Evolutionary conservation across 2,888 invertebrate genomes (phyloP).

Genomic region (Belgica antarctica): DNA sequence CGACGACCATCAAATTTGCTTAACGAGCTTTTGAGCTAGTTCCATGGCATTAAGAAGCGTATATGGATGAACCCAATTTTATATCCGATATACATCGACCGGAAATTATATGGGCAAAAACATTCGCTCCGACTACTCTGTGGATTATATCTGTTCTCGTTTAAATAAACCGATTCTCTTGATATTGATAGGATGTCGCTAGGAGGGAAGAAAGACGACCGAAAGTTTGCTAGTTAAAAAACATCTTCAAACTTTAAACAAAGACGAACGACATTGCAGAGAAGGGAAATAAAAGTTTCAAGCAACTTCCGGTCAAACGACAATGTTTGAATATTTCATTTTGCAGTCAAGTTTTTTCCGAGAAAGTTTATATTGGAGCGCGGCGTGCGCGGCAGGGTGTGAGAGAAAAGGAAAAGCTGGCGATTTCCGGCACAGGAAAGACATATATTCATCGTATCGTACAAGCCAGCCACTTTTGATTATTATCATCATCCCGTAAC

Average conservation of each 20-base stretch:
- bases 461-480: not conserved
- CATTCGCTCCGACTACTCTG: not conserved
- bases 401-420: not conserved
- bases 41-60: not conserved
- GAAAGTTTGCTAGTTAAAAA: not conserved
- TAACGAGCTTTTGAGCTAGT: conserved; percentile 36
- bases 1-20: conserved; percentile 28
- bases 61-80: conserved; percentile 13
- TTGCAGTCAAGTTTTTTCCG: not conserved
- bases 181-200: not conserved
- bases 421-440: conserved; percentile 1
- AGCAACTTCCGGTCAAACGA: conserved; percentile 30
- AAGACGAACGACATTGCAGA: no score
- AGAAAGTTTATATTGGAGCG: not conserved
- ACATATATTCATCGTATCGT: conserved; percentile 1
- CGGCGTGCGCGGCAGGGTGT: not conserved
- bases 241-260: conserved; percentile 3
- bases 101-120: conserved; percentile 41
- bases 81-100: conserved; percentile 29
- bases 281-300: conserved; percentile 5
- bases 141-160: not conserved
- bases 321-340: conserved; percentile 13
- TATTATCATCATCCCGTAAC: conserved; percentile 13
- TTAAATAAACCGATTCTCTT: not conserved
- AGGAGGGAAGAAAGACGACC: not conserved